phyloP scores from a whole-genome alignment of 2,113 vertebrate species.

The Solea solea region DNA sequence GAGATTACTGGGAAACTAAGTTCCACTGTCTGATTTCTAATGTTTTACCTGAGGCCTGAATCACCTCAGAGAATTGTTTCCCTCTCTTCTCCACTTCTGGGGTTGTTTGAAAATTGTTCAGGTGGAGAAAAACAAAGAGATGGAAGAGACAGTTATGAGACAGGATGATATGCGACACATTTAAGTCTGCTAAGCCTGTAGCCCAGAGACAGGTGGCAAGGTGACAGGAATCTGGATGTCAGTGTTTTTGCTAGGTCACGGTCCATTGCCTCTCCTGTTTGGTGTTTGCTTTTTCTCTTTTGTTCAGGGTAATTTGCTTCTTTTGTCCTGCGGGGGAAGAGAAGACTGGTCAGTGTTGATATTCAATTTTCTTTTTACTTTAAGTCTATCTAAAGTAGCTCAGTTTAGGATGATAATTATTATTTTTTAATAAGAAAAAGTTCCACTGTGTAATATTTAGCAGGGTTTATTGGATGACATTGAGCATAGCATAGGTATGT shows the following conservation, averaged over 20 bases:
- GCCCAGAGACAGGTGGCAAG: conserved; percentile 25
- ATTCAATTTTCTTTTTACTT: not conserved
- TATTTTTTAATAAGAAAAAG: too few species aligned
- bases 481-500: too few species aligned
- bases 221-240: conserved; percentile 6
- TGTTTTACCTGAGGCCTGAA: conserved; percentile 37
- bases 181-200: conserved; percentile 18
- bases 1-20: conserved; percentile 49
- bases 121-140: not conserved
- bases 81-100: conserved; percentile 9
- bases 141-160: conserved; percentile 34
- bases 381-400: not conserved
- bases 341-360: not conserved
- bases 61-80: conserved; percentile 9
- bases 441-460: too few species aligned
- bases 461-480: too few species aligned
- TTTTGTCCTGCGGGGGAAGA: not conserved
- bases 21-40: conserved; percentile 45
- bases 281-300: not conserved
- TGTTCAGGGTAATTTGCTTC: not conserved
- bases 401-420: not conserved
- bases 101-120: conserved; percentile 39
- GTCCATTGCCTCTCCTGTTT: not conserved
- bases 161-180: conserved; percentile 31
- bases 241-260: not conserved